Conservation (phyloP, 2,888 invertebrate species). For the Yponomeuta evonymella region DNA sequence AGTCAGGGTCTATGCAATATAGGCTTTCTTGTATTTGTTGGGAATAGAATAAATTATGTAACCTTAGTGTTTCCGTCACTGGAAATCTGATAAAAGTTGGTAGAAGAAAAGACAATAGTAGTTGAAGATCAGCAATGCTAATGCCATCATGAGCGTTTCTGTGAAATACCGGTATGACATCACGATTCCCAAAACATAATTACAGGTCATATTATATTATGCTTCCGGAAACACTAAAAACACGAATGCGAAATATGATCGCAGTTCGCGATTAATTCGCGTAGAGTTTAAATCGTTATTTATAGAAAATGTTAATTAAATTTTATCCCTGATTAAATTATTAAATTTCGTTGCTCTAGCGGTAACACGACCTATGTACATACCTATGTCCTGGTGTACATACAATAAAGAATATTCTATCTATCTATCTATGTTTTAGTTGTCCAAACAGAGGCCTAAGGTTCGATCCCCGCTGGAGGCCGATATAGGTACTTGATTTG, state of each 20-base stretch:
- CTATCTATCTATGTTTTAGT: no score
- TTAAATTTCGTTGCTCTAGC: no score
- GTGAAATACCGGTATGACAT: neutral
- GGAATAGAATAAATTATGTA: neutral
- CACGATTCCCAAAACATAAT: neutral
- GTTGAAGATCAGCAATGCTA: neutral
- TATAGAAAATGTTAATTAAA: no score
- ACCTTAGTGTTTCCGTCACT: neutral
- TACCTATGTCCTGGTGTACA: no score
- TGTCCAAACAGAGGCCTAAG: no score
- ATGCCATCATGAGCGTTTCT: neutral
- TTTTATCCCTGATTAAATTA: no score
- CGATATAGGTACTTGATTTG: no score
- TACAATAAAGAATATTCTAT: no score
- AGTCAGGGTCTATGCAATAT: conserved; percentile 27
- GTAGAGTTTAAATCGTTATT: no score
- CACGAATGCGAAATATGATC: neutral
- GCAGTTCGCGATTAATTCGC: neutral
- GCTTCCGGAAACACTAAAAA: neutral
- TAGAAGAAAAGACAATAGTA: neutral
- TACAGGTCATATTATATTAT: neutral
- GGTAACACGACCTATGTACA: no score
- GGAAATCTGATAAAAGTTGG: neutral
- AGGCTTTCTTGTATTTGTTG: conserved; percentile 8
- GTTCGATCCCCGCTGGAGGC: no score